A percentile compares a stretch with the other conserved stretches of the same genome.
Evolutionary conservation across 2,888 invertebrate species (phyloP).

Genomic region (Eupithecia subfuscata): DNA sequence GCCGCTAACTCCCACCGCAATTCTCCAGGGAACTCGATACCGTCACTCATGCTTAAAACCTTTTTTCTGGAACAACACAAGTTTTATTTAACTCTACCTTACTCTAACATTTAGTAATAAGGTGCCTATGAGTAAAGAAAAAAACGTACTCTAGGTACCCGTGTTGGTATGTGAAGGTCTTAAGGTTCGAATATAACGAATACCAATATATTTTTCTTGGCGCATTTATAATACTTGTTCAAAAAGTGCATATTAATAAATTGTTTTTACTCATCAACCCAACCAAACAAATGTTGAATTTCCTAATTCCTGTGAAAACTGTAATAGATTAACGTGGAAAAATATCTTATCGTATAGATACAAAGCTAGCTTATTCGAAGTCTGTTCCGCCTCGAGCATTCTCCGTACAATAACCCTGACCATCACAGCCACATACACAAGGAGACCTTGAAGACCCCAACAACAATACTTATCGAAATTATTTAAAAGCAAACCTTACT

Average conservation of each 20-base stretch:
- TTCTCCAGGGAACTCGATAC: conserved; percentile 91
- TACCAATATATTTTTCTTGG: neutral
- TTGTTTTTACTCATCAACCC: neutral
- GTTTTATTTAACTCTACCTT: neutral
- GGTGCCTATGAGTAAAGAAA: neutral
- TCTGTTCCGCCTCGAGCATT: conserved; percentile 22
- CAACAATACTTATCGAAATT: conserved; percentile 7
- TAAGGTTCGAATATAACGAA: neutral
- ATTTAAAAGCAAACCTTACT: conserved; percentile 85
- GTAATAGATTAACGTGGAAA: neutral
- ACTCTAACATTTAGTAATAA: no score
- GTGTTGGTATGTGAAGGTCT: neutral
- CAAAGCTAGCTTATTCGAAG: neutral
- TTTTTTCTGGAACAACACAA: conserved; percentile 87
- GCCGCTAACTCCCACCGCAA: conserved; percentile 95
- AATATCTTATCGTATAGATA: neutral
- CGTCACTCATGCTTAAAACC: conserved; percentile 92
- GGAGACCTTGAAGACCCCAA: conserved; percentile 11
- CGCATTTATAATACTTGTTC: neutral
- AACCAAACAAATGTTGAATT: neutral
- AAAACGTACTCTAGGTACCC: neutral
- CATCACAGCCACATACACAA: conserved; percentile 10
- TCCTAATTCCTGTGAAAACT: neutral
- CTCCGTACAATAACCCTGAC: conserved; percentile 25
- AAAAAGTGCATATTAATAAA: neutral